Percentiles rank a stretch among this genome's conserved stretches.
These are phyloP conservation scores for Drosophila dives DNA, from an alignment of 2,888 invertebrate species.

Conservation along the genomic window DNA sequence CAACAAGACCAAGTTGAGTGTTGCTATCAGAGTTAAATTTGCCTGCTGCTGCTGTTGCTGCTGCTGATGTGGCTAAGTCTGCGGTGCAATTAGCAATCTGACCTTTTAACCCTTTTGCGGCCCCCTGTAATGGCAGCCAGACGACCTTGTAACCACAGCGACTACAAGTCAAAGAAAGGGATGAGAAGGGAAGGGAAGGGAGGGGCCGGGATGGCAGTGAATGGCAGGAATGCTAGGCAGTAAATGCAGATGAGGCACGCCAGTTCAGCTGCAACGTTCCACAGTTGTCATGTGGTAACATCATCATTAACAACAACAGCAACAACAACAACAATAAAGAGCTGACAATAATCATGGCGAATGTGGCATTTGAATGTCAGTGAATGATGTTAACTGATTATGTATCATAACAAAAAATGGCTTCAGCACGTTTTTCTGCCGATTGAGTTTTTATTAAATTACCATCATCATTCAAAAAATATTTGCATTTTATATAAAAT, in stretches of 20 bases:
- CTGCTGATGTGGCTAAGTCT: slow-evolving; percentile 14
- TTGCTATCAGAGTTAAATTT: slow-evolving; percentile 2
- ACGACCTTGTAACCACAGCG: slow-evolving; percentile 77
- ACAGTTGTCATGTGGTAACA: slow-evolving; percentile 27
- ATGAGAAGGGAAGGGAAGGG: too few species aligned
- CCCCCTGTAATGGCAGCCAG: slow-evolving; percentile 40
- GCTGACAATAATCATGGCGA: slow-evolving; percentile 9
- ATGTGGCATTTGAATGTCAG: slow-evolving; percentile 37
- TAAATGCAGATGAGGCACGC: slow-evolving; percentile 9
- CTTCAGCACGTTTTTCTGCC: neutral
- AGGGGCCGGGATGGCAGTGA: neutral
- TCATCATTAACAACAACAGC: neutral
- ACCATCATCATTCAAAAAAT: neutral
- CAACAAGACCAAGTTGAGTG: neutral
- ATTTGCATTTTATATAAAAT: neutral
- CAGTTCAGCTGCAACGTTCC: neutral
- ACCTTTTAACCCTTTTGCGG: slow-evolving; percentile 73
- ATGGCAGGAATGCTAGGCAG: neutral
- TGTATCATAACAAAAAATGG: neutral
- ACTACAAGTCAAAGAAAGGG: slow-evolving; percentile 24
- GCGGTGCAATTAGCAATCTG: slow-evolving; percentile 70
- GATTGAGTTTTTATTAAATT: neutral
- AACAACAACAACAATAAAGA: neutral
- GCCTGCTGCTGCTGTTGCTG: slow-evolving; percentile 1
- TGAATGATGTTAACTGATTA: slow-evolving; percentile 5